Evolutionary conservation across 2,113 vertebrate genomes (phyloP).

Genomic region (Myiozetetes cayanensis): DNA sequence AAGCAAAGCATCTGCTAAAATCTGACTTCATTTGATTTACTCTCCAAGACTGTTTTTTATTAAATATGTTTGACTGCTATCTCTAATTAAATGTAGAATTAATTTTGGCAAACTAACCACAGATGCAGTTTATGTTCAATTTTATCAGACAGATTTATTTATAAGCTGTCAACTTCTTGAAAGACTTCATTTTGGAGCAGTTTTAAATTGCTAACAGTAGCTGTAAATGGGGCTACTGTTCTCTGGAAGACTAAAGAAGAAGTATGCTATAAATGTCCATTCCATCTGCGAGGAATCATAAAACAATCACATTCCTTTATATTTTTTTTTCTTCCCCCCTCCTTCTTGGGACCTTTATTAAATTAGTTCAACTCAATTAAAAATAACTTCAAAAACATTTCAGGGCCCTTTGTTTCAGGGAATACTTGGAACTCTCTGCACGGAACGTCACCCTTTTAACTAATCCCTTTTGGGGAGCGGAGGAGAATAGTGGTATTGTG

Average conservation of each 20-base stretch:
- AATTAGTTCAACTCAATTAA: constrained; percentile 88
- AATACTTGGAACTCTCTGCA: constrained; percentile 97
- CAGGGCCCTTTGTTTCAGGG: constrained; percentile 81
- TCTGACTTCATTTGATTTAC: constrained; percentile 81
- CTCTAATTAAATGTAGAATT: constrained; percentile 86
- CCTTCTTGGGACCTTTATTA: constrained; percentile 82
- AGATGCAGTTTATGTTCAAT: constrained; percentile 84
- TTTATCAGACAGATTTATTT: constrained; percentile 89
- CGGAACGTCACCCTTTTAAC: constrained; percentile 90
- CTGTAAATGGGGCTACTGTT: constrained; percentile 86
- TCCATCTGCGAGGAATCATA: constrained; percentile 83
- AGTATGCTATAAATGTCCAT: constrained; percentile 83
- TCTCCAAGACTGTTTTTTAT: constrained; percentile 80
- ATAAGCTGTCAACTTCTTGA: constrained; percentile 86
- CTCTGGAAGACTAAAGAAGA: constrained; percentile 79
- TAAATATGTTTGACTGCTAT: constrained; percentile 86
- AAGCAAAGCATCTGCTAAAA: constrained; percentile 70
- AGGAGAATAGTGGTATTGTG: constrained; percentile 97
- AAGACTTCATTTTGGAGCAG: constrained; percentile 85
- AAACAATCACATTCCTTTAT: constrained; percentile 86
- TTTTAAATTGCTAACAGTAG: constrained; percentile 84
- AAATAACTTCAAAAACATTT: constrained; percentile 88
- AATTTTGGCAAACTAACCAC: constrained; percentile 84
- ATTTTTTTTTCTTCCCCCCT: constrained; percentile 36
- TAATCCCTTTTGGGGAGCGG: constrained; percentile 94